Conservation (phyloP, 2,113 vertebrate species). For the Connochaetes taurinus region DNA sequence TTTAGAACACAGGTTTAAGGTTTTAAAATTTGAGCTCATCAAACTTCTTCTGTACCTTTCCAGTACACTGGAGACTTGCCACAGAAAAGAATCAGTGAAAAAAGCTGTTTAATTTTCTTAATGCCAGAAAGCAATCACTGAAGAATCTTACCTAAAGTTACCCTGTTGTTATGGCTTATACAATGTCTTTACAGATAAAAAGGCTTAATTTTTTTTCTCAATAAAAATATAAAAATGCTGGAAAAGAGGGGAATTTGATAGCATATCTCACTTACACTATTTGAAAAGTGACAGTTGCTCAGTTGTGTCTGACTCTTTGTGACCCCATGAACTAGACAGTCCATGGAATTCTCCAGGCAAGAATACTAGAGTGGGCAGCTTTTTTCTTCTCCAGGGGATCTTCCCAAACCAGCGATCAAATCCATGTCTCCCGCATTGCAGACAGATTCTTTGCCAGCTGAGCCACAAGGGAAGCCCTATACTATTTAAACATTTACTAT, state of each 20-base stretch:
- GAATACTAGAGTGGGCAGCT: neutral
- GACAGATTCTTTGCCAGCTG: neutral
- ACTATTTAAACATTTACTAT: conserved; percentile 39
- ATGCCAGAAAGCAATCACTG: conserved; percentile 71
- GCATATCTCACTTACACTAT: conserved; percentile 47
- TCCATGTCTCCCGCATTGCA: neutral
- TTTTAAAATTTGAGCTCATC: conserved; percentile 35
- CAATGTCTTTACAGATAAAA: conserved; percentile 66
- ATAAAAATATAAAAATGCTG: conserved; percentile 57
- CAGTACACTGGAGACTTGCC: conserved; percentile 67
- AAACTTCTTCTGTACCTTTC: conserved; percentile 58
- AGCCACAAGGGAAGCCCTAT: neutral
- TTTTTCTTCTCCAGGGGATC: neutral
- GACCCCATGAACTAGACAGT: neutral
- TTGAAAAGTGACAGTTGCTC: neutral
- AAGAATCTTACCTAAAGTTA: conserved; percentile 70
- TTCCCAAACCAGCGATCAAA: neutral
- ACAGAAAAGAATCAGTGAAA: conserved; percentile 72
- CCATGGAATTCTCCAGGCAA: neutral
- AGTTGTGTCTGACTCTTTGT: neutral
- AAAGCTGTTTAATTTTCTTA: conserved; percentile 75
- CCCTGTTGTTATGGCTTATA: conserved; percentile 68
- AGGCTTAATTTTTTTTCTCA: conserved; percentile 51
- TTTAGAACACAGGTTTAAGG: conserved; percentile 53
- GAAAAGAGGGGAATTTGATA: conserved; percentile 35